Evolutionary conservation across 2,113 vertebrate species (phyloP).

Genomic region (Piaya cayana): DNA sequence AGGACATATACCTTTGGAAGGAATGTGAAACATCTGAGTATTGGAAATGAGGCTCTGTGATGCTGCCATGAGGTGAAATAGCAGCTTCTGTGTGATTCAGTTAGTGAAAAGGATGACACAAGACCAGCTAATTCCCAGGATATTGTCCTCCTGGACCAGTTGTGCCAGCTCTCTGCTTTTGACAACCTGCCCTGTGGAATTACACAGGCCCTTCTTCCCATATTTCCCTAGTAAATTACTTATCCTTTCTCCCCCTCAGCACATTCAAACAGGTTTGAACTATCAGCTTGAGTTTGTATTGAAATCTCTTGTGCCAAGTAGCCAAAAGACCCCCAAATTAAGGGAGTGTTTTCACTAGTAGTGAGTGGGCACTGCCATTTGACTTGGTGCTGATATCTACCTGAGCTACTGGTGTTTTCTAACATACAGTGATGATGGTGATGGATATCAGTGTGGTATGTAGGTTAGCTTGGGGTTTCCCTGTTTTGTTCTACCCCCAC

Average conservation of each 20-base stretch:
- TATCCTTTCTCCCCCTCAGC: not conserved
- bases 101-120: not conserved
- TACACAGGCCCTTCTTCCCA: not conserved
- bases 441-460: not conserved
- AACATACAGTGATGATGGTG: fast-evolving
- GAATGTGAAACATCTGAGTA: not conserved
- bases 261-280: not conserved
- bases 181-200: not conserved
- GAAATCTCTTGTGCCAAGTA: not conserved
- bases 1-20: not conserved
- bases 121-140: not conserved
- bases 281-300: not conserved
- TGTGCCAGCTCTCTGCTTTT: not conserved
- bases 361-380: not conserved
- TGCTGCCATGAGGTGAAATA: not conserved
- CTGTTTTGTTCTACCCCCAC: not conserved
- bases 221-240: not conserved
- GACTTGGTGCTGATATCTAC: not conserved
- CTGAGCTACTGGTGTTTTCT: not conserved
- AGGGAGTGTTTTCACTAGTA: not conserved
- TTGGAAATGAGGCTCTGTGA: not conserved
- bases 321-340: not conserved
- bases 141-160: not conserved
- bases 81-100: not conserved
- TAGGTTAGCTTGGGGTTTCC: not conserved